Evolutionary conservation across 1,140 invertebrate genomes (phyloP).

Genomic region (Papilio polyxenes): DNA sequence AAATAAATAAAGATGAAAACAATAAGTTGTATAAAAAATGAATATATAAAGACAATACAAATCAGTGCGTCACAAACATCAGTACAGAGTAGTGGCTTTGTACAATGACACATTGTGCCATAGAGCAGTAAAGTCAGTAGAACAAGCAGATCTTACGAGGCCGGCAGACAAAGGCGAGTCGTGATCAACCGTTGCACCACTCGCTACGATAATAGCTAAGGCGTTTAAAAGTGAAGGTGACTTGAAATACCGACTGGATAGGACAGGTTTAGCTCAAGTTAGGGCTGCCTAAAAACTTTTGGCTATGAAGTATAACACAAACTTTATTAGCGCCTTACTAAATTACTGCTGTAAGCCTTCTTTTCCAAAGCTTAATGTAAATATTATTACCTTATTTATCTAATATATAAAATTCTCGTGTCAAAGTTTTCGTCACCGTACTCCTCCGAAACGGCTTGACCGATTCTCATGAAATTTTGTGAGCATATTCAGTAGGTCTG

Average conservation of each 20-base stretch:
- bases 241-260: slow-evolving; percentile 20
- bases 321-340: no score
- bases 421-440: no score
- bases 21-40: no score
- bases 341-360: no score
- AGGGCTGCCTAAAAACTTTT: slow-evolving; percentile 11
- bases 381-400: no score
- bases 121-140: slow-evolving; percentile 2
- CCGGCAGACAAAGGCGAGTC: slow-evolving; percentile 44
- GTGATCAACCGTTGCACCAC: slow-evolving; percentile 44
- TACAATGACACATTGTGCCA: not conserved
- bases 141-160: slow-evolving; percentile 1
- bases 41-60: not conserved
- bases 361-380: no score
- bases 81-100: not conserved
- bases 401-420: no score
- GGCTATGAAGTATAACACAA: not conserved
- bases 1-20: not conserved
- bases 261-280: slow-evolving; percentile 29
- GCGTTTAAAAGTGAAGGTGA: slow-evolving; percentile 54
- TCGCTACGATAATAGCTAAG: slow-evolving; percentile 28
- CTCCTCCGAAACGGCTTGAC: no score
- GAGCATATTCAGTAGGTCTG: no score
- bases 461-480: no score
- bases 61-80: not conserved